These are phyloP conservation scores for Portevinia maculata DNA, from an alignment of 2,888 invertebrate genomes.

Conservation along the genomic window DNA sequence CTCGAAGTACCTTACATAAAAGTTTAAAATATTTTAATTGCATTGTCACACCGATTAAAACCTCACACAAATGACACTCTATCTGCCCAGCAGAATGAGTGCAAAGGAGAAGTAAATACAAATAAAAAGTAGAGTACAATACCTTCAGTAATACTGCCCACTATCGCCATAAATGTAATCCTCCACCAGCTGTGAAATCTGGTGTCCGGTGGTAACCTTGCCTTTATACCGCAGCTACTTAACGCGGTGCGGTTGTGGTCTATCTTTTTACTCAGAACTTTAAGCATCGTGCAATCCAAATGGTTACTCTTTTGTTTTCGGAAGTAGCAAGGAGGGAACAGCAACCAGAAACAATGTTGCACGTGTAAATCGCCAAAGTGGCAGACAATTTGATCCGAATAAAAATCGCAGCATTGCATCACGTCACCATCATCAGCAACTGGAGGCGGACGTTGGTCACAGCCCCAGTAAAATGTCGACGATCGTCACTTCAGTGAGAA, in stretches of 20 bases:
- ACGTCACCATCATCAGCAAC: slow-evolving; percentile 45
- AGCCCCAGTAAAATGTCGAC: slow-evolving; percentile 22
- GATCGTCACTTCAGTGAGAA: slow-evolving; percentile 49
- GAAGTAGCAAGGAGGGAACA: too few relatives aligned
- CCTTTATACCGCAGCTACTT: slow-evolving; percentile 13
- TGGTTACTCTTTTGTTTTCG: too few relatives aligned
- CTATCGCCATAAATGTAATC: slow-evolving; percentile 38
- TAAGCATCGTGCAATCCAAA: slow-evolving; percentile 36
- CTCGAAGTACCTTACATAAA: slow-evolving; percentile 47
- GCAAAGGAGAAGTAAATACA: slow-evolving; percentile 20
- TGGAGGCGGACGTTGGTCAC: background rate
- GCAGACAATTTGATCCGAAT: slow-evolving; percentile 67
- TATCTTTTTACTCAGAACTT: slow-evolving; percentile 39
- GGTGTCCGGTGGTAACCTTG: slow-evolving; percentile 43
- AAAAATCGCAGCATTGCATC: slow-evolving; percentile 67
- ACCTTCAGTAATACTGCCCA: slow-evolving; percentile 30
- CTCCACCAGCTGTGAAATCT: slow-evolving; percentile 43
- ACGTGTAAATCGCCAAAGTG: slow-evolving; percentile 54
- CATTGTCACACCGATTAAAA: slow-evolving; percentile 58
- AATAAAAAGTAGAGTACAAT: slow-evolving; percentile 7
- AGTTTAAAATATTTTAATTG: slow-evolving; percentile 61
- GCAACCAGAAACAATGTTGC: slow-evolving; percentile 52
- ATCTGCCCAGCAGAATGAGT: slow-evolving; percentile 24
- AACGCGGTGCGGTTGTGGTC: slow-evolving; percentile 47
- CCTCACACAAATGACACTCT: background rate